Percentiles rank a stretch among this genome's conserved stretches.
phyloP scores from a whole-genome alignment of 2,797 vertebrate species.

The Pelodytes ibericus region DNA sequence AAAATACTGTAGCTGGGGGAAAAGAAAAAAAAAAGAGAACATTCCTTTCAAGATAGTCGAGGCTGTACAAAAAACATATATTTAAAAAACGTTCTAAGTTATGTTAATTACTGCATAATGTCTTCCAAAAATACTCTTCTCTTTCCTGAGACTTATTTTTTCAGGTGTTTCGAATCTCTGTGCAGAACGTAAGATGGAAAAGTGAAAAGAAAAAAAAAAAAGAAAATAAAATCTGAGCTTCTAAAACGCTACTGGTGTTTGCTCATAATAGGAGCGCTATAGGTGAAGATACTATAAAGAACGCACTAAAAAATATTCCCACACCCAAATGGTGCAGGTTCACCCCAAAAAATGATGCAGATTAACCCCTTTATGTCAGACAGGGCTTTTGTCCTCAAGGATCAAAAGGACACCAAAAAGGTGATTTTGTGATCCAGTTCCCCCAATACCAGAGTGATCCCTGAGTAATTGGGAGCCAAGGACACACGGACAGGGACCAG shows the following conservation, averaged over 20 bases:
- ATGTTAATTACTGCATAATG: constrained; percentile 52
- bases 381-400: too few relatives aligned
- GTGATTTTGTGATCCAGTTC: too few relatives aligned
- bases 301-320: constrained; percentile 28
- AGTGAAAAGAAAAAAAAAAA: too few relatives aligned
- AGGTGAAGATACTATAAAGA: constrained; percentile 39
- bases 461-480: too few relatives aligned
- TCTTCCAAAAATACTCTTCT: constrained; percentile 50
- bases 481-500: too few relatives aligned
- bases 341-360: too few relatives aligned
- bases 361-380: too few relatives aligned
- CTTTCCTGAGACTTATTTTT: constrained; percentile 53
- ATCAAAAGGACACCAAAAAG: too few relatives aligned
- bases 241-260: constrained; percentile 42
- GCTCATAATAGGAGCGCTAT: constrained; percentile 17
- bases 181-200: constrained; percentile 40
- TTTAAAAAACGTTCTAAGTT: constrained; percentile 45
- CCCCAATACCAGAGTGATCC: too few relatives aligned
- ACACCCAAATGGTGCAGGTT: background rate
- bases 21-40: constrained; percentile 29
- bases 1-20: constrained; percentile 11
- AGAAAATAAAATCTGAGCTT: background rate
- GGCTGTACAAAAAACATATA: constrained; percentile 47
- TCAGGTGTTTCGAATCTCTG: constrained; percentile 50
- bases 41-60: constrained; percentile 45